phyloP scores from a whole-genome alignment of 2,888 invertebrate genomes.

The Pseudeuparius sepicola region DNA sequence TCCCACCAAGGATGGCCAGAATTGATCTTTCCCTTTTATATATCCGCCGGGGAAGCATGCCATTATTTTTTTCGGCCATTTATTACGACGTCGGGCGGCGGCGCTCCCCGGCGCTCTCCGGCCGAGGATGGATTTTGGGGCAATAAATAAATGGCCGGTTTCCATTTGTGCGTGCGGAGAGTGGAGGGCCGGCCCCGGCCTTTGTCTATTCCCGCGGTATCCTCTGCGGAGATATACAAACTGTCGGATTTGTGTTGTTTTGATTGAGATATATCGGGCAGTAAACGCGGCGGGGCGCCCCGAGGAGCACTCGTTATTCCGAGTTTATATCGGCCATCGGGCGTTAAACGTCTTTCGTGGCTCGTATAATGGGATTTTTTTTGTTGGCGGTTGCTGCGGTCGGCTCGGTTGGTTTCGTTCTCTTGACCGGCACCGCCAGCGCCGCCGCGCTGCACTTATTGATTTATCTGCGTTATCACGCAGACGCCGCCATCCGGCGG shows the following conservation, averaged over 20 bases:
- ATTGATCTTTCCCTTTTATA: too few relatives aligned
- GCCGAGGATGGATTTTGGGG: conserved; percentile 24
- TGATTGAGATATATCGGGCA: conserved; percentile 32
- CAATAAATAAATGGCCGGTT: conserved; percentile 31
- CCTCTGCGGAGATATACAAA: conserved; percentile 30
- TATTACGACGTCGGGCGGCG: conserved; percentile 21
- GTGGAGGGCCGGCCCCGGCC: conserved; percentile 24
- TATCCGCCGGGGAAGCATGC: too few relatives aligned
- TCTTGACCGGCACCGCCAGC: too few relatives aligned
- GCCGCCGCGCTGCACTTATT: conserved; percentile 30
- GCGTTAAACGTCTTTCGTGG: conserved; percentile 3
- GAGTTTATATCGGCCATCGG: conserved; percentile 21
- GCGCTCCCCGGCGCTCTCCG: too few relatives aligned
- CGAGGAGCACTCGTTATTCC: conserved; percentile 23
- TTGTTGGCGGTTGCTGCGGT: too few relatives aligned
- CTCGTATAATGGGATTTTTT: not conserved
- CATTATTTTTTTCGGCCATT: conserved; percentile 26
- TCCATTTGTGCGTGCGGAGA: conserved; percentile 29
- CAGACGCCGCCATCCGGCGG: conserved; percentile 23
- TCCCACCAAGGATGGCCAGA: conserved; percentile 9
- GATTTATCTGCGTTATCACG: conserved; percentile 29
- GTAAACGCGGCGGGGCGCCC: conserved; percentile 26
- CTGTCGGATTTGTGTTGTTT: conserved; percentile 31
- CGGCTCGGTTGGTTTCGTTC: too few relatives aligned
- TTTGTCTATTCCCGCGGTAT: conserved; percentile 28